These are phyloP conservation scores for Macropodus opercularis DNA, from an alignment of 2,797 vertebrate species.

Conservation along the genomic window DNA sequence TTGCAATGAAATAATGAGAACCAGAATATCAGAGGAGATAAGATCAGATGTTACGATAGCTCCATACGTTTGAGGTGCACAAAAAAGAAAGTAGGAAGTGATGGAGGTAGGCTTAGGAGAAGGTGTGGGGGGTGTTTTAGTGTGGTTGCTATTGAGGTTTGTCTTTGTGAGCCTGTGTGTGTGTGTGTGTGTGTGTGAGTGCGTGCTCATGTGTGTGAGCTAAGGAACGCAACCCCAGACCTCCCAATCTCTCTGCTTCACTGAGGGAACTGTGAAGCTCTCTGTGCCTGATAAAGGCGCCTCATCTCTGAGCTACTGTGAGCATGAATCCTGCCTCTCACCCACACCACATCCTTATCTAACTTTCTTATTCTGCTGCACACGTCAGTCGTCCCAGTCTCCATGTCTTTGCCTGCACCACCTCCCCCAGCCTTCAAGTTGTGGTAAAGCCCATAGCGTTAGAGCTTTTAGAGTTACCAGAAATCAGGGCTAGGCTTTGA, in stretches of 20 bases:
- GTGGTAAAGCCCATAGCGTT: constrained; percentile 52
- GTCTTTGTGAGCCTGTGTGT: constrained; percentile 56
- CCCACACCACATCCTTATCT: constrained; percentile 63
- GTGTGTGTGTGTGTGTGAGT: constrained; percentile 12
- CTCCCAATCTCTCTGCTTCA: constrained; percentile 80
- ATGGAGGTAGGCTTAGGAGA: constrained; percentile 60
- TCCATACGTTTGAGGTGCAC: constrained; percentile 64
- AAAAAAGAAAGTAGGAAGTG: constrained; percentile 55
- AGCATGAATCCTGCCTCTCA: constrained; percentile 63
- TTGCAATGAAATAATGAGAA: constrained; percentile 82
- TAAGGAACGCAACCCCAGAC: constrained; percentile 55
- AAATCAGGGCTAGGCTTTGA: constrained; percentile 31
- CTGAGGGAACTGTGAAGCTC: constrained; percentile 76
- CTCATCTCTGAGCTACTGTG: constrained; percentile 70
- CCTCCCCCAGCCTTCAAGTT: constrained; percentile 30
- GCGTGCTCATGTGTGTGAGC: constrained; percentile 26
- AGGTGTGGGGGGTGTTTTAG: constrained; percentile 55
- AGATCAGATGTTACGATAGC: constrained; percentile 75
- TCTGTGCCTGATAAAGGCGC: constrained; percentile 76
- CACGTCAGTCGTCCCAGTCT: constrained; percentile 45
- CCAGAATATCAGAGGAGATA: constrained; percentile 79
- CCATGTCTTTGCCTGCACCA: constrained; percentile 26
- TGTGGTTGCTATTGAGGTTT: constrained; percentile 71
- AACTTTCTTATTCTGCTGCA: constrained; percentile 49
- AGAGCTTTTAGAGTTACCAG: constrained; percentile 33